phyloP scores from a whole-genome alignment of 2,888 invertebrate genomes.

The Nephrotoma flavescens region DNA sequence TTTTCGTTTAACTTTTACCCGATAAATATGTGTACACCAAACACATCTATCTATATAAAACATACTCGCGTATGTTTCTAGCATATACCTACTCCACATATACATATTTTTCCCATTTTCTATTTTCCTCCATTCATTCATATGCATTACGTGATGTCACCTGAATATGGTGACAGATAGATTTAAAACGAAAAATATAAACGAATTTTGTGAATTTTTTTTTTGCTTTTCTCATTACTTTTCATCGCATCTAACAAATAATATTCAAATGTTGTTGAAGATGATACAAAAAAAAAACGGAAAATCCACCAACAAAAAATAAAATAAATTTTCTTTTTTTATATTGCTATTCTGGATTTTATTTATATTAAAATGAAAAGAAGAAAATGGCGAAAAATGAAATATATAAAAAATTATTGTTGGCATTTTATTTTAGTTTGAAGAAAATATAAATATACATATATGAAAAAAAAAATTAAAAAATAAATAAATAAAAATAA shows the following conservation, averaged over 20 bases:
- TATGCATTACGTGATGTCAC: conserved; percentile 6
- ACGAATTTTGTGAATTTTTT: background rate
- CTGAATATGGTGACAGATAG: conserved; percentile 7
- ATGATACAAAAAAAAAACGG: background rate
- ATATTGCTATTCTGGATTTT: background rate
- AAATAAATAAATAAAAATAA: background rate
- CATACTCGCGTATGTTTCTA: background rate
- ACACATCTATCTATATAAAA: background rate
- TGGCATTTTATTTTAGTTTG: background rate
- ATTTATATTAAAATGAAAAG: background rate
- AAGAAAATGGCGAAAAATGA: background rate
- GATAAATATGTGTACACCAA: background rate
- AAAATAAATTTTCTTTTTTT: background rate
- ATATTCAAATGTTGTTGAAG: background rate
- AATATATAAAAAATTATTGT: background rate
- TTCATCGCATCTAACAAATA: background rate
- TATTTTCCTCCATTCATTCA: background rate
- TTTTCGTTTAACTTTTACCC: background rate
- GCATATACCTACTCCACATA: background rate
- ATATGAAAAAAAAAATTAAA: background rate
- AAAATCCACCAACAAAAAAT: background rate
- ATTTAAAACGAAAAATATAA: conserved; percentile 4
- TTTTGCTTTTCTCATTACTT: background rate
- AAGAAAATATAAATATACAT: conserved; percentile 1
- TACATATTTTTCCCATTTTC: background rate